Percentiles rank a stretch among this genome's conserved stretches.
Evolutionary conservation across 2,113 vertebrate genomes (phyloP).

Genomic region (Pelecanoides urinatrix): DNA sequence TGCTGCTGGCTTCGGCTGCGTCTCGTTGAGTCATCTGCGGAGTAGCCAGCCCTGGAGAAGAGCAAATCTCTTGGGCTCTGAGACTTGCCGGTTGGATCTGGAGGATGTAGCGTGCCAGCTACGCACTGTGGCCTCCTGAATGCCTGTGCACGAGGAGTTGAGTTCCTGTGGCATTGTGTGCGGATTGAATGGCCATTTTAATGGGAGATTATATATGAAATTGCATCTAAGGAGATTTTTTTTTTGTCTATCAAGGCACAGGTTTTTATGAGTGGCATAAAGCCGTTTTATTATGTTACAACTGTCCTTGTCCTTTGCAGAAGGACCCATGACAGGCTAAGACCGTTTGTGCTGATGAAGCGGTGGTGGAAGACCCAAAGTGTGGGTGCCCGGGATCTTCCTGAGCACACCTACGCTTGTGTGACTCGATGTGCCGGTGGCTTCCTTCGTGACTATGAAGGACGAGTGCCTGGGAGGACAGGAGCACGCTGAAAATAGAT

Average conservation of each 20-base stretch:
- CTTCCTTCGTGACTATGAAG: neutral
- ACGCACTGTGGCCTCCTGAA: accelerated
- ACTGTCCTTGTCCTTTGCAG: neutral
- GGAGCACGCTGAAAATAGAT: neutral
- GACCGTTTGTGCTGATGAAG: neutral
- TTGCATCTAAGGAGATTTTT: accelerated
- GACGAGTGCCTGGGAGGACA: neutral
- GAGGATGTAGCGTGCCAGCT: neutral
- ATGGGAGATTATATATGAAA: accelerated
- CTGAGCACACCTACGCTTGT: accelerated
- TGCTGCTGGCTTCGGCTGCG: neutral
- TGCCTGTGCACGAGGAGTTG: accelerated
- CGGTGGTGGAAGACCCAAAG: neutral
- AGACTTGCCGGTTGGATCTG: neutral
- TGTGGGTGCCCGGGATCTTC: neutral
- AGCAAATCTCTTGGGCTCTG: too few species aligned
- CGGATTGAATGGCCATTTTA: accelerated
- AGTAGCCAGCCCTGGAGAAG: neutral
- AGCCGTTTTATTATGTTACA: accelerated
- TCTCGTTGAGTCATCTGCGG: neutral
- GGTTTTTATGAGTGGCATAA: accelerated
- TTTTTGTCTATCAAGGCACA: neutral
- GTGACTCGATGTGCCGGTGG: neutral
- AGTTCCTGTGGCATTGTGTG: neutral
- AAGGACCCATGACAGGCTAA: neutral